These are phyloP conservation scores for Cephus runcator DNA, from an alignment of 2,888 invertebrate genomes.

Conservation along the genomic window DNA sequence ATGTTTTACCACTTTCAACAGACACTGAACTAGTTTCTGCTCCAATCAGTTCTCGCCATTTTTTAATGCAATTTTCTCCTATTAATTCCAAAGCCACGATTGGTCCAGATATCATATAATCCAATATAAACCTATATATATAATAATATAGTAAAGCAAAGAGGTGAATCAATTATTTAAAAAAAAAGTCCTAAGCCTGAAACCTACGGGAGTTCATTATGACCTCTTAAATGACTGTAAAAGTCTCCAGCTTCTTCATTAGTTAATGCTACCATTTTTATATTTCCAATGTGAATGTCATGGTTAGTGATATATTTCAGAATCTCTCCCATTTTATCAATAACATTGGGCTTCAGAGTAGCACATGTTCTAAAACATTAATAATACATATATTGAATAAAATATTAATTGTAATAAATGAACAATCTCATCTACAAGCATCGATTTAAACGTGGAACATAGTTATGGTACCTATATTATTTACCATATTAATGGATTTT, in stretches of 20 bases:
- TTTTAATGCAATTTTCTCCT: slow-evolving; percentile 74
- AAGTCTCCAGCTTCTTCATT: slow-evolving; percentile 75
- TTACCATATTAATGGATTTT: slow-evolving; percentile 33
- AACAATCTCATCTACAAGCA: not conserved
- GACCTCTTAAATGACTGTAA: slow-evolving; percentile 70
- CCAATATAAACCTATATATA: slow-evolving; percentile 69
- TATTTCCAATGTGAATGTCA: slow-evolving; percentile 71
- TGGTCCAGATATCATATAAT: slow-evolving; percentile 75
- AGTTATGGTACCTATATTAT: slow-evolving; percentile 10
- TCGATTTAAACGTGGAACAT: not conserved
- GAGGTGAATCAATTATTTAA: slow-evolving; percentile 13
- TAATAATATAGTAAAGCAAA: slow-evolving; percentile 14
- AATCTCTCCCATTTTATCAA: slow-evolving; percentile 79
- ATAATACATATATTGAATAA: not conserved
- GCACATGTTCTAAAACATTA: slow-evolving; percentile 75
- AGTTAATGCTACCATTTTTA: slow-evolving; percentile 78
- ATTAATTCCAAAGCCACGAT: slow-evolving; percentile 80
- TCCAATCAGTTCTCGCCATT: slow-evolving; percentile 73
- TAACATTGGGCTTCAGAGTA: slow-evolving; percentile 80
- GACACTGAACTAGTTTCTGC: slow-evolving; percentile 73
- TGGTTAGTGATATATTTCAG: slow-evolving; percentile 70
- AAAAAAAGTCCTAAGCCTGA: slow-evolving; percentile 9
- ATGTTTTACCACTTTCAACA: slow-evolving; percentile 67
- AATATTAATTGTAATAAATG: not conserved
- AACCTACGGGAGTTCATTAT: slow-evolving; percentile 73